These are phyloP conservation scores for Crypturellus tataupa DNA, from an alignment of 2,797 vertebrate species.

Conservation along the genomic window DNA sequence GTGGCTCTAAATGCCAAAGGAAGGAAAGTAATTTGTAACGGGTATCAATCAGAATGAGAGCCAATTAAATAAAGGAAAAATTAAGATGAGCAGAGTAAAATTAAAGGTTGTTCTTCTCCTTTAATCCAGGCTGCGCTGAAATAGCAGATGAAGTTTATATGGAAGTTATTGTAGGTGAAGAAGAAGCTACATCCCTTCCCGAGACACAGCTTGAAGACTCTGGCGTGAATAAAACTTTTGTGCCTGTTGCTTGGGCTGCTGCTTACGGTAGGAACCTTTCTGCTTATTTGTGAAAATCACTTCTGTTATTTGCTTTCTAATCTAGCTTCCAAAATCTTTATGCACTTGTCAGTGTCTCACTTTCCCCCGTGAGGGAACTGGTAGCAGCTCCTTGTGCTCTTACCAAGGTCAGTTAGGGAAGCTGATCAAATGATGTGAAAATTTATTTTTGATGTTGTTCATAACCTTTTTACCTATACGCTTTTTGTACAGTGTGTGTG, in stretches of 20 bases:
- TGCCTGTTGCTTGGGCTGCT: conserved; percentile 89
- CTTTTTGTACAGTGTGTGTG: neutral
- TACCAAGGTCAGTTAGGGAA: neutral
- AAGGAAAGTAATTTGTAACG: conserved; percentile 16
- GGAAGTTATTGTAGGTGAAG: conserved; percentile 91
- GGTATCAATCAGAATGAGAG: neutral
- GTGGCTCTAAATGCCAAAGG: conserved; percentile 32
- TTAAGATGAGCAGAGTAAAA: neutral
- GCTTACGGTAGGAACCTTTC: conserved; percentile 85
- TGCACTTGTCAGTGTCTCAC: neutral
- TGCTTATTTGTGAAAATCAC: conserved; percentile 30
- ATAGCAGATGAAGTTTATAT: conserved; percentile 92
- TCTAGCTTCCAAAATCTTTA: neutral
- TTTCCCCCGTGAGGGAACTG: neutral
- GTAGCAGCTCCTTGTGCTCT: neutral
- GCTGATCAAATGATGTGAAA: neutral
- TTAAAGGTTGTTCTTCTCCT: conserved; percentile 47
- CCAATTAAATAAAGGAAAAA: neutral
- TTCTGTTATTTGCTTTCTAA: neutral
- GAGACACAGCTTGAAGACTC: conserved; percentile 86
- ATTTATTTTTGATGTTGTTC: neutral
- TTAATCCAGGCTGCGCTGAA: conserved; percentile 85
- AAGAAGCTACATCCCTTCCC: conserved; percentile 85
- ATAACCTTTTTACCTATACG: neutral
- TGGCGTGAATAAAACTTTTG: conserved; percentile 87